phyloP scores from a whole-genome alignment of 2,888 invertebrate species.

The Drymonia ruficornis region DNA sequence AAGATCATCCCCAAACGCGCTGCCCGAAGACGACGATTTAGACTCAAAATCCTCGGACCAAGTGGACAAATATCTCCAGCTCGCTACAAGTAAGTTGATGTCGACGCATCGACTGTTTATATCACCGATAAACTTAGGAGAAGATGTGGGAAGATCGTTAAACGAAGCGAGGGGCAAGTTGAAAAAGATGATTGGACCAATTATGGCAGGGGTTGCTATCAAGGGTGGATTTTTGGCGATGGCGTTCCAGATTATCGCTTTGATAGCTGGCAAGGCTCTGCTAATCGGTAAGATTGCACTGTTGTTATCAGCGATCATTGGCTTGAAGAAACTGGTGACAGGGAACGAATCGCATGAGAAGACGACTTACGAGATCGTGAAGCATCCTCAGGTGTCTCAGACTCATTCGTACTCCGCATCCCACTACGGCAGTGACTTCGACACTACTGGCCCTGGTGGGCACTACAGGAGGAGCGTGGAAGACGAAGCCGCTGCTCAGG shows the following conservation, averaged over 20 bases:
- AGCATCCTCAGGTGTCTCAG: conserved; percentile 92
- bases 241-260: conserved; percentile 90
- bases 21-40: conserved; percentile 85
- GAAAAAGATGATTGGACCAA: conserved; percentile 87
- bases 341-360: conserved; percentile 88
- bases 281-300: conserved; percentile 94
- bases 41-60: conserved; percentile 85
- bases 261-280: conserved; percentile 92
- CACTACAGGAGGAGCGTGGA: conserved; percentile 85
- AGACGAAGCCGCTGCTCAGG: conserved; percentile 86
- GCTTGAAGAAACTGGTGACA: conserved; percentile 91
- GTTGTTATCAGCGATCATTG: conserved; percentile 91
- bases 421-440: conserved; percentile 87
- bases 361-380: conserved; percentile 93
- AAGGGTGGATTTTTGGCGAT: conserved; percentile 90
- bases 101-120: conserved; percentile 86
- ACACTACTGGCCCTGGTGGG: conserved; percentile 84
- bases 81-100: conserved; percentile 84
- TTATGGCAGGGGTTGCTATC: conserved; percentile 88
- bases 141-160: conserved; percentile 76
- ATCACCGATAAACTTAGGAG: conserved; percentile 68
- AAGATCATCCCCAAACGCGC: conserved; percentile 75
- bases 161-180: conserved; percentile 85
- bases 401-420: conserved; percentile 90
- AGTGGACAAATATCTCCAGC: conserved; percentile 84